Evolutionary conservation across 2,888 invertebrate genomes (phyloP).

Genomic region (Oasisia sp.): DNA sequence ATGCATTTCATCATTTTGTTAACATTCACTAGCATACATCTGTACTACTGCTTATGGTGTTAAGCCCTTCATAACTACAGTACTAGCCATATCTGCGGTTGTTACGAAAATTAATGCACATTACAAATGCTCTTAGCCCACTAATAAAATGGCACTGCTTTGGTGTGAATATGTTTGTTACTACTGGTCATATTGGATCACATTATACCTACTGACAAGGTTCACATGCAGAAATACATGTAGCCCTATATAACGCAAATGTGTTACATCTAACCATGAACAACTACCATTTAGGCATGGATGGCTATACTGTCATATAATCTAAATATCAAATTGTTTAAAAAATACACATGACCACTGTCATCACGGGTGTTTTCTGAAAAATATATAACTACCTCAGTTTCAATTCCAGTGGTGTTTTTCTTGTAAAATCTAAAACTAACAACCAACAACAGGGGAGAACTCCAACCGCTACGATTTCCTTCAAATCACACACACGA

Average conservation of each 20-base stretch:
- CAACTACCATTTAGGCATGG: not conserved
- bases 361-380: not conserved
- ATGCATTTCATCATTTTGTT: not conserved
- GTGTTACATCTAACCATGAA: not conserved
- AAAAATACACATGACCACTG: not conserved
- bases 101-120: not conserved
- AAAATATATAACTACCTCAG: not conserved
- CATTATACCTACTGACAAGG: not conserved
- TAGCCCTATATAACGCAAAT: not conserved
- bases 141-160: not conserved
- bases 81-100: not conserved
- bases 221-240: not conserved
- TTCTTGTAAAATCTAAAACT: not conserved
- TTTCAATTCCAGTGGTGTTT: not conserved
- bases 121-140: not conserved
- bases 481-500: constrained; percentile 4
- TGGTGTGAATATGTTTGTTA: not conserved
- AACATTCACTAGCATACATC: not conserved
- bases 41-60: not conserved
- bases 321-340: not conserved
- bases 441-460: not conserved
- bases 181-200: not conserved
- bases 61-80: not conserved
- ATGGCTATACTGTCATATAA: not conserved
- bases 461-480: not conserved